These are phyloP conservation scores for Momotus momota DNA, from an alignment of 2,797 vertebrate species.

Conservation along the genomic window DNA sequence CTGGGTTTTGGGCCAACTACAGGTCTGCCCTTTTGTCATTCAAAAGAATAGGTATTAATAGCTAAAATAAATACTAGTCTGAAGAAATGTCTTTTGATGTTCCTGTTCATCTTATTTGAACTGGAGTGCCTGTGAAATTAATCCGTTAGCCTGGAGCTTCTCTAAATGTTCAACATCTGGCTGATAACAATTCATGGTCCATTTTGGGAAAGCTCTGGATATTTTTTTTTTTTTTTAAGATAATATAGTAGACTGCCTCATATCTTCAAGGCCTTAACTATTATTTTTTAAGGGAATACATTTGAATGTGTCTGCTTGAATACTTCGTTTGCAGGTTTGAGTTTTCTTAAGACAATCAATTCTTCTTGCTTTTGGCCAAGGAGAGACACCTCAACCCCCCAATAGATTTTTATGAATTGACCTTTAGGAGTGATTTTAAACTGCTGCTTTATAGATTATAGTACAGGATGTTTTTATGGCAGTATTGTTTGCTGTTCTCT, in stretches of 20 bases:
- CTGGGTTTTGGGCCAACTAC: neutral
- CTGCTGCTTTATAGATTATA: neutral
- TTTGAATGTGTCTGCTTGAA: neutral
- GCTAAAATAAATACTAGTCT: neutral
- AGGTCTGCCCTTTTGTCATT: neutral
- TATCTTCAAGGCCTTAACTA: neutral
- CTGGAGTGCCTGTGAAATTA: neutral
- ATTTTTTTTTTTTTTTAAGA: neutral
- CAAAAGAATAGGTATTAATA: neutral
- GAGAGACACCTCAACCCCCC: neutral
- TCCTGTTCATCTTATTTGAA: neutral
- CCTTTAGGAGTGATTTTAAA: neutral
- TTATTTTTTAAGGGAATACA: neutral
- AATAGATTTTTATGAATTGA: neutral
- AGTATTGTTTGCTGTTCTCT: neutral
- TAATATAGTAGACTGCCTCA: neutral
- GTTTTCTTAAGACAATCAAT: neutral
- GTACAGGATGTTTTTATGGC: accelerated
- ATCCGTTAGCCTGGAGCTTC: neutral
- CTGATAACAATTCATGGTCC: neutral
- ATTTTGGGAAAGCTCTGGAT: neutral
- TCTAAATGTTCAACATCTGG: neutral
- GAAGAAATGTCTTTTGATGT: neutral
- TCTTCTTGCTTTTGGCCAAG: neutral
- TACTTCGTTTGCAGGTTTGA: neutral